phyloP scores from a whole-genome alignment of 2,113 vertebrate species.

The Cheirogaleus medius region DNA sequence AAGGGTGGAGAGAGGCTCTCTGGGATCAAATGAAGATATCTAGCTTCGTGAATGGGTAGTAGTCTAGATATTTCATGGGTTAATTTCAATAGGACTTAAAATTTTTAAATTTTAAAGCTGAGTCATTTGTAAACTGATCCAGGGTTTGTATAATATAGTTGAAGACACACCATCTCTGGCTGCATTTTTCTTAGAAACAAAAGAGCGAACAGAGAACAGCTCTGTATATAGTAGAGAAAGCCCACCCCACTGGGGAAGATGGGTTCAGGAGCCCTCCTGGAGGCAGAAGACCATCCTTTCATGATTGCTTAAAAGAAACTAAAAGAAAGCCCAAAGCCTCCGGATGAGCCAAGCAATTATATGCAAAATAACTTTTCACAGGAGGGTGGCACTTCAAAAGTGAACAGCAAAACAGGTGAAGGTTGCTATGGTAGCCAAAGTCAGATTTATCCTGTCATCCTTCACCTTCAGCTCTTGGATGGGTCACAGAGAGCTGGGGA shows the following conservation, averaged over 20 bases:
- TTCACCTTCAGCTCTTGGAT: conserved; percentile 39
- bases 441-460: not conserved
- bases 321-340: not conserved
- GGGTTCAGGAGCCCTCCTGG: not conserved
- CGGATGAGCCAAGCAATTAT: not conserved
- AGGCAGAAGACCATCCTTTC: not conserved
- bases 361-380: conserved; percentile 51
- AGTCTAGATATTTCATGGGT: not conserved
- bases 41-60: not conserved
- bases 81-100: not conserved
- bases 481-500: not conserved
- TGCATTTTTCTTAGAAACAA: not conserved
- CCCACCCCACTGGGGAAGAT: not conserved
- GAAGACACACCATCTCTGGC: not conserved
- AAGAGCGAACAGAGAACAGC: not conserved
- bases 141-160: not conserved
- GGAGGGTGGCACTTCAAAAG: conserved; percentile 36
- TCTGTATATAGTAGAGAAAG: not conserved
- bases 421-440: conserved; percentile 63
- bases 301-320: not conserved
- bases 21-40: not conserved
- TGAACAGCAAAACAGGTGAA: conserved; percentile 19
- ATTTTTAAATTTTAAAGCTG: not conserved
- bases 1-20: not conserved
- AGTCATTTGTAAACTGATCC: not conserved